Base-by-base conservation (phyloP, 2,797 vertebrate species). In the Coregonus suidteri region DNA sequence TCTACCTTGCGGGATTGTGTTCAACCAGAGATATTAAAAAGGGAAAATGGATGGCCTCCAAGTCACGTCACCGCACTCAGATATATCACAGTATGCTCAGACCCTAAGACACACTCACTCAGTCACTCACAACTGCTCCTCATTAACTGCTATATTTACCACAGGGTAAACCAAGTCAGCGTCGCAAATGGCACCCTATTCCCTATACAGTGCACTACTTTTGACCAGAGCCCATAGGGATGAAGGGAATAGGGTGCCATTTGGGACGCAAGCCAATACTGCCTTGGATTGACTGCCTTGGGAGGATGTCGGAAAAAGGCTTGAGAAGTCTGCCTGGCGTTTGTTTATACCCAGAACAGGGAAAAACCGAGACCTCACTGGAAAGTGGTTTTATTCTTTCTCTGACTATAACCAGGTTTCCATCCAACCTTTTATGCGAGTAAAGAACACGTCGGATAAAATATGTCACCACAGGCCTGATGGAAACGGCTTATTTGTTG, bases 121-220 rank as follows among this genome's bases (percentile, higher is more conserved):
- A 35, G 35, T 34, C 34, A 34, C 34, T 85, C 74, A 70, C 75
- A 72, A 75, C 78, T 82, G 81, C 83, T 81, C 84, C 77, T 83
- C 81, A 87, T 88, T 80, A 83, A 74, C 73, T 25, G 13, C 87
- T 90, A 92, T 90, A 89, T 90, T 90, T 90, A 87, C 76, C 83
- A 56, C 13, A 52, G 52, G 37, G 88, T 85, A 90, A 90, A 87
- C 73, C 82, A 72, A 73, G 25, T 71, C 72, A 13, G 73, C 68
- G 69, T 82, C 79, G 6, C 18, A n/a, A 72, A n/a, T 6, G 54
- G 54, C 18, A 59, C 4, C 16, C 54, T n/a, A n/a, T 59, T n/a
- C 54, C 54, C 54, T n/a, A 59, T n/a, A 59, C 6, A 56, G 18
- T 56, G 5, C 54, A 56, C 54, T 56, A 56, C 54, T n/a, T 56